These are phyloP conservation scores for Chloebia gouldiae DNA, from an alignment of 2,113 vertebrate genomes.

Conservation along the genomic window DNA sequence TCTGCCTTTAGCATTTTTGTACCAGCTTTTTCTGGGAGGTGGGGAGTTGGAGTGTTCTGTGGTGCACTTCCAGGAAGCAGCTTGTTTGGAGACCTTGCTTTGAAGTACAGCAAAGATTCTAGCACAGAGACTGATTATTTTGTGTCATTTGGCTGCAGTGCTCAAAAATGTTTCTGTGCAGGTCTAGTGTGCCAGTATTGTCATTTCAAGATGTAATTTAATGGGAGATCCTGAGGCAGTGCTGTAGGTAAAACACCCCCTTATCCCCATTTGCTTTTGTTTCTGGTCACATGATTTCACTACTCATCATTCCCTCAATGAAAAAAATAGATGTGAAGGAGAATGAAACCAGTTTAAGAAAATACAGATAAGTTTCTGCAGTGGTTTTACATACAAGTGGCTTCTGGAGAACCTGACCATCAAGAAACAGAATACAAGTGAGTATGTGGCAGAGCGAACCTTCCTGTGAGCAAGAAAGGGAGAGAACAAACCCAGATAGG, in stretches of 20 bases:
- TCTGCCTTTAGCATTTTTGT: background rate
- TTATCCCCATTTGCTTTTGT: background rate
- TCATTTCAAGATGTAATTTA: background rate
- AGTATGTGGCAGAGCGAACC: background rate
- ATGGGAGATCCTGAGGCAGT: background rate
- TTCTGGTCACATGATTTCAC: background rate
- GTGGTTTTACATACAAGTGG: background rate
- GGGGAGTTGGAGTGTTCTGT: background rate
- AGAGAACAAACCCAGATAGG: background rate
- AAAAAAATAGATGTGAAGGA: background rate
- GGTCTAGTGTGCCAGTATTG: background rate
- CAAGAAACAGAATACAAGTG: background rate
- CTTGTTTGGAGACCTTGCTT: background rate
- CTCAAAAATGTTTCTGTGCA: background rate
- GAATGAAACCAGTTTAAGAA: background rate
- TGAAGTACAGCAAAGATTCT: background rate
- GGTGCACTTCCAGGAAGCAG: background rate
- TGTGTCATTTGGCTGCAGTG: background rate
- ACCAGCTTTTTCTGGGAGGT: background rate
- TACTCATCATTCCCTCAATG: background rate
- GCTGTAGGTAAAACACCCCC: background rate
- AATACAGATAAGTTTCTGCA: background rate
- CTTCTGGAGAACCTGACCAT: background rate
- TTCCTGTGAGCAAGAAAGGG: background rate
- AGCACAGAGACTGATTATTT: background rate